These are phyloP conservation scores for Loripinus fragilis DNA, from an alignment of 2,888 invertebrate species.

Conservation along the genomic window DNA sequence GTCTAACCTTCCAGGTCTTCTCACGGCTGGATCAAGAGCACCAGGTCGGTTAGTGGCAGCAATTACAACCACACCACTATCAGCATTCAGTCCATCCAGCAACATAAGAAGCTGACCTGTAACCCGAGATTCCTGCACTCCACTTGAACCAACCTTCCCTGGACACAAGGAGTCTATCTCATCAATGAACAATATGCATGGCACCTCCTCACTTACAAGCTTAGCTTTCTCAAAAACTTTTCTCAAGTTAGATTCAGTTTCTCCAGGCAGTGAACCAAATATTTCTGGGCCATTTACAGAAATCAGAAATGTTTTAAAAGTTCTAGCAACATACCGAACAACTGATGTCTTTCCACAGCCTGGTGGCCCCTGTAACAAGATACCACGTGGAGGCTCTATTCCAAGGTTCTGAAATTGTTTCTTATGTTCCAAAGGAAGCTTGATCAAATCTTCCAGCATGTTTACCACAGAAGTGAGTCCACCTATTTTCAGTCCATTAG, in stretches of 20 bases:
- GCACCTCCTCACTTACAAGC: conserved; percentile 81
- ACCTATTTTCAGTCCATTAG: conserved; percentile 52
- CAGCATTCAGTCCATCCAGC: conserved; percentile 84
- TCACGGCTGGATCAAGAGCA: conserved; percentile 84
- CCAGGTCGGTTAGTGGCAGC: conserved; percentile 86
- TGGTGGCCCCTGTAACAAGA: conserved; percentile 78
- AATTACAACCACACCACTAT: conserved; percentile 84
- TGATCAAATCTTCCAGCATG: conserved; percentile 68
- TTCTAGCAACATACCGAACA: conserved; percentile 86
- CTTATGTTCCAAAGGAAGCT: conserved; percentile 52
- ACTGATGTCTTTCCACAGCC: conserved; percentile 86
- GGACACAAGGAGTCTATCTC: conserved; percentile 81
- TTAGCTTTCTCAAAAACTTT: conserved; percentile 84
- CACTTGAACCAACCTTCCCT: conserved; percentile 53
- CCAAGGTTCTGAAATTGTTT: conserved; percentile 45
- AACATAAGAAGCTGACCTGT: conserved; percentile 84
- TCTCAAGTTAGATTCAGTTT: conserved; percentile 85
- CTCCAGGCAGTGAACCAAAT: conserved; percentile 85
- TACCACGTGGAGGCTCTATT: conserved; percentile 66
- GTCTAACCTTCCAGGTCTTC: conserved; percentile 86
- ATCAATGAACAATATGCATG: conserved; percentile 84
- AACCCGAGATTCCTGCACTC: conserved; percentile 82
- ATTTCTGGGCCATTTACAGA: conserved; percentile 84
- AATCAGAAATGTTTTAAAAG: conserved; percentile 84
- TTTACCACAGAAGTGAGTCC: conserved; percentile 67